Base-by-base conservation (phyloP, 1,140 invertebrate genomes). In the Anastrepha obliqua region DNA sequence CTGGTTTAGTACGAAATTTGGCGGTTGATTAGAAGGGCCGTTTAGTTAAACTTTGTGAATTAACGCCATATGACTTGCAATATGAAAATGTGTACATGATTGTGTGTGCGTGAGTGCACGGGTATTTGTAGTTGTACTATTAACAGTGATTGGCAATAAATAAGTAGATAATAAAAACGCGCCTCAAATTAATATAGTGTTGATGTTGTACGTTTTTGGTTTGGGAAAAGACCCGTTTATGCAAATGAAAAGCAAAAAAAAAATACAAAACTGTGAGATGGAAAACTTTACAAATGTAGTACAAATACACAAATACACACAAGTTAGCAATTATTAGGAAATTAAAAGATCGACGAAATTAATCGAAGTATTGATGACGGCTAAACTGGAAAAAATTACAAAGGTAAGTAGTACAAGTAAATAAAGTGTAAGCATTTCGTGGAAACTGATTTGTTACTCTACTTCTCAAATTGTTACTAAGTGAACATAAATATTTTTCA, bases 1-100 rank as follows among this genome's bases (percentile, higher is more conserved):
- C 74, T 81, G 74, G 74, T 81, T 81, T 81, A 81, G 74, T 81
- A 20, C 29, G 74, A 55, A 81, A 81, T 81, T 81, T 81, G 74
- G 47, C 74, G 74, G 74, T 81, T 55, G 51, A 81, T 81, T 55
- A 81, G 47, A 55, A 51, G 20, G 74, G 74, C 8, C 4, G 9
- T 81, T 55, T 20, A 47, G 55, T 47, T 74, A 42, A n/a, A 74
- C 67, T 74, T 47, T 47, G 39, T 44, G 39, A 62, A 3, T 11
- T 15, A 44, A 17, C 15, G 42, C 39, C 3, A 42, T 17, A 0
- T 5, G 42, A 47, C 11, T 17, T 42, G 44, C 67, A 29, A 29
- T 29, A 15, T 47, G 42, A 13, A 74, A 44, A 17, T 47, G 42
- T 74, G 13, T 47, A 47, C 15, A 39, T 74, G 42, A 47, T 5